Evolutionary conservation across 2,888 invertebrate species (phyloP).

Genomic region (Phania funesta): DNA sequence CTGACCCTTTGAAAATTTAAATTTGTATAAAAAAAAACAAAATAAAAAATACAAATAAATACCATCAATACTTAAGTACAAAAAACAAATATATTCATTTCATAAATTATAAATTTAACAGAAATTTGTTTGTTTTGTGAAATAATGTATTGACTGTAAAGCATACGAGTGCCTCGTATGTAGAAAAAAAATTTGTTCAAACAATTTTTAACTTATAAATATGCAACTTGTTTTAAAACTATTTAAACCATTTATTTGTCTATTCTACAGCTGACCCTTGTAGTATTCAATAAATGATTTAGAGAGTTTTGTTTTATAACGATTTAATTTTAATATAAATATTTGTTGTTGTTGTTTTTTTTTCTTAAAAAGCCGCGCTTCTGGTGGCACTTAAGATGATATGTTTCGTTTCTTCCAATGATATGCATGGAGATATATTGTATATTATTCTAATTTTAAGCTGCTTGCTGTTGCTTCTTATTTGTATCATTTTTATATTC

Average conservation of each 20-base stretch:
- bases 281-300: slow-evolving; percentile 50
- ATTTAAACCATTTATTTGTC: slow-evolving; percentile 56
- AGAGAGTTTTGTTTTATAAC: slow-evolving; percentile 50
- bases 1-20: slow-evolving; percentile 50
- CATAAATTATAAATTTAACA: neutral
- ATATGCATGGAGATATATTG: slow-evolving; percentile 43
- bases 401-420: slow-evolving; percentile 61
- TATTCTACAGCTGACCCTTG: slow-evolving; percentile 53
- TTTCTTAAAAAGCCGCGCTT: slow-evolving; percentile 55
- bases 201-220: neutral
- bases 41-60: slow-evolving; percentile 1
- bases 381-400: slow-evolving; percentile 66
- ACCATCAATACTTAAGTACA: slow-evolving; percentile 52
- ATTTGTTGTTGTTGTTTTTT: slow-evolving; percentile 12
- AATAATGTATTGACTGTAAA: slow-evolving; percentile 44
- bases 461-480: slow-evolving; percentile 21
- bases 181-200: neutral
- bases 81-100: slow-evolving; percentile 38
- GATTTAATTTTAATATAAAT: slow-evolving; percentile 1
- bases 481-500: slow-evolving; percentile 16
- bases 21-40: neutral
- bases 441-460: slow-evolving; percentile 38
- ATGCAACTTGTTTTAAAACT: slow-evolving; percentile 40
- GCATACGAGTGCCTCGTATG: neutral
- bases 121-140: slow-evolving; percentile 42